Percentiles rank a stretch among this genome's conserved stretches.
Conservation (phyloP, 2,888 invertebrate genomes). For the Dyspetes luteomarginatus region DNA sequence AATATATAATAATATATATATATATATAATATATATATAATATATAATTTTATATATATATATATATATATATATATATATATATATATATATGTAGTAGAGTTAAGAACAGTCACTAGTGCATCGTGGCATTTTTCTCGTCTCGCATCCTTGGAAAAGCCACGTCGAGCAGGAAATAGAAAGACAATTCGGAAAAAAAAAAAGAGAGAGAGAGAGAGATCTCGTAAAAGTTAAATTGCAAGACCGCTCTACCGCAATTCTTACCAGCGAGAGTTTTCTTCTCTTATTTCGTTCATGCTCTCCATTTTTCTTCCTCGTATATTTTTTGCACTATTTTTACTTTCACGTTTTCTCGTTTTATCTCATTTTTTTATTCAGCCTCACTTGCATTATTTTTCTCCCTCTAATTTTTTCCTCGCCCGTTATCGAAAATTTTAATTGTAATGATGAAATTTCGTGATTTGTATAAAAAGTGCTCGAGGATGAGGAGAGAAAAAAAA, state of each 20-base stretch:
- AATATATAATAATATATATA: too few species aligned
- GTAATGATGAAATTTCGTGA: background rate
- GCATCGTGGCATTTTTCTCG: background rate
- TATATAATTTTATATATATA: too few species aligned
- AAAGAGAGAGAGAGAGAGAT: slow-evolving; percentile 44
- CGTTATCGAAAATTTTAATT: background rate
- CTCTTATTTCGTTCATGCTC: slow-evolving; percentile 21
- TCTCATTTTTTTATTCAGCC: slow-evolving; percentile 40
- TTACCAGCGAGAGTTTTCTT: slow-evolving; percentile 30
- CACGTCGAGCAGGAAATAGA: slow-evolving; percentile 29
- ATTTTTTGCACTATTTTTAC: slow-evolving; percentile 52
- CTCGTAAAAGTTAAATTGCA: slow-evolving; percentile 64
- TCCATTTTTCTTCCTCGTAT: slow-evolving; percentile 58
- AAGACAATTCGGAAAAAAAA: slow-evolving; percentile 27
- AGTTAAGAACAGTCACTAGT: too few species aligned
- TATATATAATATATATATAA: too few species aligned
- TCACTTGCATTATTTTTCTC: too few species aligned
- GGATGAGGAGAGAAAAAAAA: background rate
- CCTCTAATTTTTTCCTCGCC: background rate
- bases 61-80: too few species aligned
- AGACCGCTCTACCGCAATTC: slow-evolving; percentile 48
- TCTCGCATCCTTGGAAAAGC: slow-evolving; percentile 44
- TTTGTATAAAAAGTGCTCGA: background rate
- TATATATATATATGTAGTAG: too few species aligned
- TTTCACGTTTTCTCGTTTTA: slow-evolving; percentile 35